Conservation (phyloP, 2,888 invertebrate genomes). For the Dryococelus australis region DNA sequence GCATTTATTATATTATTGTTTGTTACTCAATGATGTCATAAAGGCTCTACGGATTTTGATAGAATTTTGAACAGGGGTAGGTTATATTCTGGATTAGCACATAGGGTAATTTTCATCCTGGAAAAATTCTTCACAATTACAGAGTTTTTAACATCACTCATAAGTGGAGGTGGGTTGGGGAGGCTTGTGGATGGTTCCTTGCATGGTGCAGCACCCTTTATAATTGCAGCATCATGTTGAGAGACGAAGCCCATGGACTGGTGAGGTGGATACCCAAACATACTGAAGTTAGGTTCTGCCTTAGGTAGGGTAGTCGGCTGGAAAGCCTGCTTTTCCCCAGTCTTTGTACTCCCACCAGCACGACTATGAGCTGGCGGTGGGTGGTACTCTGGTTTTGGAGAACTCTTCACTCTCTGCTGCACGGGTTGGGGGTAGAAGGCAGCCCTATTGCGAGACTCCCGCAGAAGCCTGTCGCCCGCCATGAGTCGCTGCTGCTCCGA, state of each 20-base stretch:
- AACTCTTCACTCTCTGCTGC: constrained; percentile 57
- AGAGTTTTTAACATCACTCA: constrained; percentile 73
- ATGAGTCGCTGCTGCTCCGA: constrained; percentile 32
- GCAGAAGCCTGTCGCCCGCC: constrained; percentile 55
- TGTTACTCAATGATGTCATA: no score
- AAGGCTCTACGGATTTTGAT: no score
- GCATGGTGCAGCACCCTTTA: constrained; percentile 58
- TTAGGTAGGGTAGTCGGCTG: constrained; percentile 59
- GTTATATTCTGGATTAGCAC: no score
- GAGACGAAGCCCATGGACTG: constrained; percentile 52
- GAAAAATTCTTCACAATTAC: constrained; percentile 84
- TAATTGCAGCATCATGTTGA: constrained; percentile 70
- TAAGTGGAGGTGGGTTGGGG: constrained; percentile 72
- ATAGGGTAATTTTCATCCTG: no score
- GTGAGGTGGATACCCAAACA: constrained; percentile 72
- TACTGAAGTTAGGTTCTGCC: constrained; percentile 72
- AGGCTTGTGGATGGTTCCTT: constrained; percentile 56
- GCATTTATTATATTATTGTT: no score
- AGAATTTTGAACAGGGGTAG: no score
- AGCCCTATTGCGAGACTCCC: constrained; percentile 59
- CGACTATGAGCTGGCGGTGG: constrained; percentile 60
- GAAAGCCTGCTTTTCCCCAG: constrained; percentile 57
- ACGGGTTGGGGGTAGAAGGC: constrained; percentile 42
- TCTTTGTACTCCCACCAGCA: constrained; percentile 51
- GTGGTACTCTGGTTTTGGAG: constrained; percentile 60